Evolutionary conservation across 1,140 invertebrate genomes (phyloP).

Genomic region (Acromyrmex charruanus): DNA sequence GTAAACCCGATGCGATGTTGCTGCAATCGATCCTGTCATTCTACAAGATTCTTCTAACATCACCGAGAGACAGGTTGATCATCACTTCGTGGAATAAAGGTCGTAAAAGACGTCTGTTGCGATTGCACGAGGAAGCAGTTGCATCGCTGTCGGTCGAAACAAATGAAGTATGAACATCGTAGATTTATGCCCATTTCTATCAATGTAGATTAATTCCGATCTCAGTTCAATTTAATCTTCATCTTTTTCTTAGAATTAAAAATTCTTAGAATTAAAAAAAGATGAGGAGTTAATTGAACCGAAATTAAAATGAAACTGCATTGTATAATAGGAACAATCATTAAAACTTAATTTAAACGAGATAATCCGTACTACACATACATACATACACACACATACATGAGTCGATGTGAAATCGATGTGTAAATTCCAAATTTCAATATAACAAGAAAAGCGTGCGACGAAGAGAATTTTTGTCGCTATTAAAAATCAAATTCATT

Average conservation of each 20-base stretch:
- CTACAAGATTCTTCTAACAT: not conserved
- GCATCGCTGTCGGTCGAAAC: constrained; percentile 3
- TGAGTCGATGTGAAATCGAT: not conserved
- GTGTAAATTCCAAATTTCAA: not conserved
- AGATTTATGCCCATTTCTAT: too few species aligned
- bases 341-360: not conserved
- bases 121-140: constrained; percentile 8
- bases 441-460: not conserved
- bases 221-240: too few species aligned
- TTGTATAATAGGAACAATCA: too few species aligned
- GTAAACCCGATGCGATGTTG: not conserved
- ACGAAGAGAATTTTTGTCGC: not conserved
- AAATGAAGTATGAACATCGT: not conserved
- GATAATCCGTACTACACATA: not conserved
- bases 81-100: not conserved
- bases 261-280: too few species aligned
- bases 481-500: not conserved
- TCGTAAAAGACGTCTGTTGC: constrained; percentile 10
- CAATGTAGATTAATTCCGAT: too few species aligned
- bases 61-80: not conserved
- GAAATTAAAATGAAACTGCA: too few species aligned
- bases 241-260: too few species aligned
- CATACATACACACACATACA: too few species aligned
- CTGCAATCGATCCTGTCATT: constrained; percentile 19
- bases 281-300: too few species aligned